phyloP scores from a whole-genome alignment of 2,113 vertebrate species.

The Sciurus niger region DNA sequence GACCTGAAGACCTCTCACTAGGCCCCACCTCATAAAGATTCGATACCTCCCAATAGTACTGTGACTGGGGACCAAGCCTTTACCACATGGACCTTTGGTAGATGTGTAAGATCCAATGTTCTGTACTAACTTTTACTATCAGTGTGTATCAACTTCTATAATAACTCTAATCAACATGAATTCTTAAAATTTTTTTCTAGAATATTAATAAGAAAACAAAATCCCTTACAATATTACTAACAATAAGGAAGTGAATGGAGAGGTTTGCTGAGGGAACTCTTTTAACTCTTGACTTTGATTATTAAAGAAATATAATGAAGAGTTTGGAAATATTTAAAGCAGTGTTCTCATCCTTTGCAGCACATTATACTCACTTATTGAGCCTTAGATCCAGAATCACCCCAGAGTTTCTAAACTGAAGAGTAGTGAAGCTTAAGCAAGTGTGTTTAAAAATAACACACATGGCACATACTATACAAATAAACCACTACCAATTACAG shows the following conservation, averaged over 20 bases:
- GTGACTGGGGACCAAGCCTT: neutral
- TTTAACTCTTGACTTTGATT: constrained; percentile 14
- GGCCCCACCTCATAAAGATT: too few species aligned
- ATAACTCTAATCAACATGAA: neutral
- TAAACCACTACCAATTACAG: neutral
- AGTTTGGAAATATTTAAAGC: constrained; percentile 8
- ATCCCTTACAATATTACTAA: neutral
- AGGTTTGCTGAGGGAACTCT: neutral
- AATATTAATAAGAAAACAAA: constrained; percentile 1
- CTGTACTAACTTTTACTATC: neutral
- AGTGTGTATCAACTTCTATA: neutral
- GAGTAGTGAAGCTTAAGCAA: neutral
- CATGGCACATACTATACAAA: neutral
- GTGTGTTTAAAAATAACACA: constrained; percentile 12
- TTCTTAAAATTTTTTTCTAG: constrained; percentile 17
- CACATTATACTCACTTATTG: neutral
- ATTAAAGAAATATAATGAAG: neutral
- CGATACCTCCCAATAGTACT: neutral
- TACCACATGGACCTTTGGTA: neutral
- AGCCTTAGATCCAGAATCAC: neutral
- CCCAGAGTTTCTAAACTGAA: neutral
- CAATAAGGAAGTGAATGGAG: neutral
- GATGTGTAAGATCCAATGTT: neutral
- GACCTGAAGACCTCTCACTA: neutral
- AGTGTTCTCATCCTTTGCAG: neutral